These are phyloP conservation scores for Galaxias olidus DNA, from an alignment of 2,797 vertebrate genomes.

Conservation along the genomic window DNA sequence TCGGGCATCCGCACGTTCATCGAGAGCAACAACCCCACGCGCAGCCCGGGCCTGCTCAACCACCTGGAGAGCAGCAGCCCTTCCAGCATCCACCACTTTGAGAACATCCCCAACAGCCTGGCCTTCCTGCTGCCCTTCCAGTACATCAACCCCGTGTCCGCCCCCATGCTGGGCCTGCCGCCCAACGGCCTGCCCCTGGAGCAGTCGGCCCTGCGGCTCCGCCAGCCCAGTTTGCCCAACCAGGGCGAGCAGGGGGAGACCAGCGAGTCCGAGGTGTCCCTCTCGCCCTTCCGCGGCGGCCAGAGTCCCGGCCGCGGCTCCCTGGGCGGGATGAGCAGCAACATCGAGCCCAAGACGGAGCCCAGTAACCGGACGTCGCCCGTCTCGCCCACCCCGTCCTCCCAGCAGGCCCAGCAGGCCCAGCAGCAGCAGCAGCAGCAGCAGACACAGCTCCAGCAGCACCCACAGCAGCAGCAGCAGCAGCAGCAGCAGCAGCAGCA, in stretches of 20 bases:
- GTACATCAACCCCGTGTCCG: constrained; percentile 97
- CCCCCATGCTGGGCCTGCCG: constrained; percentile 93
- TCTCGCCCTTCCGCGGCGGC: constrained; percentile 89
- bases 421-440: constrained; percentile 47
- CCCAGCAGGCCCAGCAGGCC: constrained; percentile 70
- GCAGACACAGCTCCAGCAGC: constrained; percentile 9
- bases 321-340: constrained; percentile 85
- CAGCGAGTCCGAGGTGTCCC: constrained; percentile 95
- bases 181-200: constrained; percentile 95
- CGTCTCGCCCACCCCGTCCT: constrained; percentile 85
- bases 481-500: constrained; percentile 36
- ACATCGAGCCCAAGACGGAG: constrained; percentile 95
- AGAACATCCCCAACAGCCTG: constrained; percentile 98
- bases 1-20: constrained; percentile 99
- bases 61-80: constrained; percentile 98
- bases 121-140: constrained; percentile 98
- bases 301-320: constrained; percentile 88
- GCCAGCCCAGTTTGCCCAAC: constrained; percentile 88
- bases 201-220: constrained; percentile 87
- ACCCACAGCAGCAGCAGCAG: constrained; percentile 30
- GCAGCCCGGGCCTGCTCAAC: constrained; percentile 94
- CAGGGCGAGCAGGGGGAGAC: constrained; percentile 93
- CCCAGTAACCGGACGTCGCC: constrained; percentile 87
- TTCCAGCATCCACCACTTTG: constrained; percentile 98
- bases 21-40: constrained; percentile 97